Evolutionary conservation across 2,888 invertebrate genomes (phyloP).

Genomic region (Drosophila percnosoma): DNA sequence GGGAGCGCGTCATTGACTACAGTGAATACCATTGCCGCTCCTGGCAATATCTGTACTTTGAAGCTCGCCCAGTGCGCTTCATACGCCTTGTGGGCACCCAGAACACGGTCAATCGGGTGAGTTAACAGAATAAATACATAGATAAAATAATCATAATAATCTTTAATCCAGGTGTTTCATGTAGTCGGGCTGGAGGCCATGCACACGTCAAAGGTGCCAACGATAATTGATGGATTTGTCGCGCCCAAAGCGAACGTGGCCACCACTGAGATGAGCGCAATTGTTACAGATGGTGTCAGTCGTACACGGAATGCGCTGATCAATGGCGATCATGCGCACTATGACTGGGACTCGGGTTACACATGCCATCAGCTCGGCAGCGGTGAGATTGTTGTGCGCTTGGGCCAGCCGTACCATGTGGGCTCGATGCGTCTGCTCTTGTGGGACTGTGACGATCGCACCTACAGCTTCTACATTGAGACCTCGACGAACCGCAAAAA

Average conservation of each 20-base stretch:
- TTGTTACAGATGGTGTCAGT: conserved; percentile 97
- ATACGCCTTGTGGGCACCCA: conserved; percentile 94
- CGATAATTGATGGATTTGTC: conserved; percentile 90
- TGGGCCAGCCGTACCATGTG: conserved; percentile 97
- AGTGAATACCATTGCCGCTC: conserved; percentile 96
- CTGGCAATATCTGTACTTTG: conserved; percentile 98
- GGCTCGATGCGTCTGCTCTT: conserved; percentile 95
- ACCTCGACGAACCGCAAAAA: conserved; percentile 96
- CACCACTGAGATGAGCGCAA: conserved; percentile 94
- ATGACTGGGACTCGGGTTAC: conserved; percentile 99
- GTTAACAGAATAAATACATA: background rate
- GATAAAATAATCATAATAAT: background rate
- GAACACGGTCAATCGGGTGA: conserved; percentile 96
- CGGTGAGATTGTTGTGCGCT: conserved; percentile 97
- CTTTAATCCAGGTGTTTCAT: conserved; percentile 89
- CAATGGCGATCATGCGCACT: conserved; percentile 97
- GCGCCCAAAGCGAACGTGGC: conserved; percentile 96
- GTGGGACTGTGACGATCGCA: conserved; percentile 98
- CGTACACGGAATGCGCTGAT: conserved; percentile 96
- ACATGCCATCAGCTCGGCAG: conserved; percentile 98
- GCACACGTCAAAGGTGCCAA: conserved; percentile 91
- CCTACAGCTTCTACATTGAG: conserved; percentile 98
- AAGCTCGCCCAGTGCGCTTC: conserved; percentile 93
- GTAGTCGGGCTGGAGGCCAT: conserved; percentile 96
- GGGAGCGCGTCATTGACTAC: conserved; percentile 97